Evolutionary conservation across 2,888 invertebrate genomes (phyloP).

Genomic region (Limnephilus auricula): DNA sequence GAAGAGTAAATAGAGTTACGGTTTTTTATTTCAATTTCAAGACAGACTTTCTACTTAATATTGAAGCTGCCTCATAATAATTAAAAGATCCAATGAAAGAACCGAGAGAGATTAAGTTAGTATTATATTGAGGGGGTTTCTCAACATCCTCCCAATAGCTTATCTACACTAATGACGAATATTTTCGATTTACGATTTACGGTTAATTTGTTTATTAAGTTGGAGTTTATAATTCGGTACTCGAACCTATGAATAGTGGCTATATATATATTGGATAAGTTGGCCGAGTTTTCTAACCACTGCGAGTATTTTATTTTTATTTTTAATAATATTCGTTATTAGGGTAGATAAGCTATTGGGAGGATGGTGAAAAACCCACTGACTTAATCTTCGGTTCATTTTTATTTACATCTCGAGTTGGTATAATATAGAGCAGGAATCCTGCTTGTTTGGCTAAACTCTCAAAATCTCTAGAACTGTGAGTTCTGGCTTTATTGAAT

Average conservation of each 20-base stretch:
- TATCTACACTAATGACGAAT: too few species aligned
- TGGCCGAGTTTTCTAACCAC: too few species aligned
- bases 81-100: neutral
- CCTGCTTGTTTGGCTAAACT: neutral
- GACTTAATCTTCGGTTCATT: neutral
- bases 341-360: too few species aligned
- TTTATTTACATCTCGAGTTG: neutral
- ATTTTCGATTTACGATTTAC: too few species aligned
- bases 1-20: neutral
- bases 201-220: too few species aligned
- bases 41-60: neutral
- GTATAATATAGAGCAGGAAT: neutral
- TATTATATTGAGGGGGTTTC: neutral
- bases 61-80: neutral
- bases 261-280: too few species aligned
- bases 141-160: too few species aligned
- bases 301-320: too few species aligned
- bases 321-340: too few species aligned
- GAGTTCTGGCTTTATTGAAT: neutral
- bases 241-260: too few species aligned
- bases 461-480: neutral
- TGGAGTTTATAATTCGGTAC: too few species aligned
- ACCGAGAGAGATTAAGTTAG: neutral
- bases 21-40: neutral
- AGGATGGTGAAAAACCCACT: too few species aligned